Base-by-base conservation (phyloP, 2,888 invertebrate genomes). In the Plagiodera versicolora region DNA sequence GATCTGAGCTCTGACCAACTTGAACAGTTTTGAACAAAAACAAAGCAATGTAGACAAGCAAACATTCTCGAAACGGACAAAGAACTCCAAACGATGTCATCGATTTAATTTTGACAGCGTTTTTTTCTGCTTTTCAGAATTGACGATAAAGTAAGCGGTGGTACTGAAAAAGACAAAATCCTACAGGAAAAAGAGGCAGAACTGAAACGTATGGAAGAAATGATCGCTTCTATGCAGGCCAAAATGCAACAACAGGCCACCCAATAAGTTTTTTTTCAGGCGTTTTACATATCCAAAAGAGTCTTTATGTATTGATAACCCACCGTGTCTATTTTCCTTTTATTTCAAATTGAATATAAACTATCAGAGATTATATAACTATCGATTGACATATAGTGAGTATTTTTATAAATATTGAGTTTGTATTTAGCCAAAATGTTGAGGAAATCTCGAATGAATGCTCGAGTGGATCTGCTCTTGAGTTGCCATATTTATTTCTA, bases 171-270 rank as follows among this genome's bases (percentile, higher is more conserved):
- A 71, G 94, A 95, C 79, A 86, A 89, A 56, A 94, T 91, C 65
- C 81, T 95, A 39, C 90, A 91, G 75, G 95, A 95, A 77, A 95
- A 95, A 81, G 95, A 95, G 75, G 94, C 94, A 0, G 95, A 95
- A 81, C 81, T 98, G 68, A 88, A 91, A 58, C 89, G 94, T 70
- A 97, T 98, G 97, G 95, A 96, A 77, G 96, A 96, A 80, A 93
- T 95, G 90, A 80, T 98, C 73, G 91, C 92, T 32, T 92, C 92
- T 75, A 97, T 98, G 95, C 94, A 98, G 82, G 94, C 95, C 0
- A 94, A 97, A 83, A 95, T 97, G 86, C 87, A 89, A 75, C 83
- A 89, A 6, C 39, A 39, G 11, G 14, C 39, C 54, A 65, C 65
- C 44, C 63, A 62, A 58, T 66, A 54, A 60, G 17, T 24, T 24